Evolutionary conservation across 2,888 invertebrate genomes (phyloP), one percentile per base, ranked within the genome.

Genomic region (Abrostola tripartita): DNA sequence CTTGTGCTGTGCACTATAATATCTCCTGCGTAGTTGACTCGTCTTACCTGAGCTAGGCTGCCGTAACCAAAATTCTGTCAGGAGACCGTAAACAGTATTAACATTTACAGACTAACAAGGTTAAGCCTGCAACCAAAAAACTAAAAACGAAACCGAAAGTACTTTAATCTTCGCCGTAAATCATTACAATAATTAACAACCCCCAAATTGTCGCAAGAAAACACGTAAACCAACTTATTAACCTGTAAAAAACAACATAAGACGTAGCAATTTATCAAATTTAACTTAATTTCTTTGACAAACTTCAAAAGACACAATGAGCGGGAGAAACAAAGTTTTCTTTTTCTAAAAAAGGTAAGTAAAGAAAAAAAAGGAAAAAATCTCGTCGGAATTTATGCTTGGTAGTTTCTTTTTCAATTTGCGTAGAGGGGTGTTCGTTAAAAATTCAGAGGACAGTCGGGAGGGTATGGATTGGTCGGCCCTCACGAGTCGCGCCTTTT

Each of bases 401-500:
- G 73, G 86, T 84, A 85, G 86, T 91, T 88, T 86, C 88, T 90
- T 90, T 88, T 91, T 87, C 89, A 90, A 90, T 91, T 90, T 87
- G 80, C 76, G 68, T 77, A 74, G 72, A 74, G 83, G 84, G 74
- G 65, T 49, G 78, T 86, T 89, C 88, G 88, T 91, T 91, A 91
- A 90, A 91, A 89, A 90, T 91, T 89, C 89, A 90, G 85, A 82
- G 79, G 82, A 84, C 81, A 77, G 66, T 62, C 70, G 75, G 57
- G 68, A 58, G 61, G 68, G 51, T 71, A 78, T 77, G 67, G 78
- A 77, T 79, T 74, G 79, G 80, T 71, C 51, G 74, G 52, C 56
- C 65, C 62, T 61, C 67, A 60, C 55, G 24, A 37, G 5, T 12
- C 9, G 12, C 24, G 58, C 52, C 59, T 76, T 77, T 76, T 76